Base-by-base conservation (phyloP, 2,888 invertebrate species). In the Ametastegia equiseti region DNA sequence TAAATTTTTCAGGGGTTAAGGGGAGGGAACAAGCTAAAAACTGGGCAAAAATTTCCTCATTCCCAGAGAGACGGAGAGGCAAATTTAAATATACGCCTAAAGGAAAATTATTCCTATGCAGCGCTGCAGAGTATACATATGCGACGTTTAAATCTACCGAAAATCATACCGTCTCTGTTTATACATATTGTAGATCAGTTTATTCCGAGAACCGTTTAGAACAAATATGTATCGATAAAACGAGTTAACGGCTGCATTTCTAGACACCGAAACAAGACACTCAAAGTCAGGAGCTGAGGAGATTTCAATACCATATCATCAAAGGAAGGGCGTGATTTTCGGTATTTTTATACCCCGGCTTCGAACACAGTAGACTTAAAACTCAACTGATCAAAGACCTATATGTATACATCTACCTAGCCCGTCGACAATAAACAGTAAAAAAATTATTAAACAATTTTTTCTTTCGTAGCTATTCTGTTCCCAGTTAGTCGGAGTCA, bases 221-320 rank as follows among this genome's bases (percentile, higher is more conserved):
- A 54, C 11, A 54, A 54, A 54, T 50, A n/a, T n/a, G n/a, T n/a
- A 54, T 54, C 54, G 23, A 54, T 23, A 54, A 54, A 54, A n/a
- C n/a, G n/a, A n/a, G n/a, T n/a, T n/a, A n/a, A n/a, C n/a, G n/a
- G n/a, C n/a, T n/a, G n/a, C n/a, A n/a, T n/a, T n/a, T n/a, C 54
- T 54, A 23, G 7, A n/a, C n/a, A n/a, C n/a, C 23, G 54, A 0
- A 54, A 54, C 54, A 54, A 54, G 7, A 54, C 11, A 54, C 23
- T 54, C 54, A 54, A 54, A 9, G 54, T 54, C 2, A 23, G 23
- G 11, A 7, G 19, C 23, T 54, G 2, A 15, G n/a, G 5, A 23
- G 23, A 54, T 54, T 54, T 54, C 54, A 54, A 54, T 54, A 54
- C 15, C 54, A 54, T 54, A 54, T 54, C 54, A 54, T 54, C 54